Base-by-base conservation (phyloP, 1,140 invertebrate species). In the Drosophila arizonae region DNA sequence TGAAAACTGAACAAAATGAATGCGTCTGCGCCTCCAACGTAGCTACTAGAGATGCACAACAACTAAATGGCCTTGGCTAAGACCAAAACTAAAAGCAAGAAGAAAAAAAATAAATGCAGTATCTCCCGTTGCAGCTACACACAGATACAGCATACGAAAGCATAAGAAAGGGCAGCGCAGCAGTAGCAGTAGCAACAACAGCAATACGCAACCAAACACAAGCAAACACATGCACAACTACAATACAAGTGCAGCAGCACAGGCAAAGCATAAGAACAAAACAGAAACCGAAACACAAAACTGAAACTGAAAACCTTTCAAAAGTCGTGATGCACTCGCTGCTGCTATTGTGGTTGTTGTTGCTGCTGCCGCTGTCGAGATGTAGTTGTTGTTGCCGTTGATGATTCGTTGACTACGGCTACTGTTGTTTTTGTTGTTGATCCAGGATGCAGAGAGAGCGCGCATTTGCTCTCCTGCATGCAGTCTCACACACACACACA, bases 51-150 rank as follows among this genome's bases (percentile, higher is more conserved):
- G 41, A 69, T 62, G 60, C 70, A 58, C 57, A 73, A 66, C 65
- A 72, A 65, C 66, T 71, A 54, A 51, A 84, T 84, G 70, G 79
- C 84, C 84, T 88, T 88, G 84, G 70, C 64, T 70, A 61, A 79
- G 43, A 62, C 28, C 21, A 57, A 48, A 68, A 62, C 56, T 43
- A 56, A 72, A 69, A 50, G 45, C 61, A 30, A 30, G 52, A 65
- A 67, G 24, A 52, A 54, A 68, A 56, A 28, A 60, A 72, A 58
- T 64, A 36, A 50, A 65, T 41, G 39, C 45, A 61, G 66, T 66
- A 80, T 75, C 52, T 63, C 41, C 10, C 52, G 48, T 62, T 62
- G 64, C 58, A 72, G 48, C 65, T 76, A 54, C 78, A 62, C 39
- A 45, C 46, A 72, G 21, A 24, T 30, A 66, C 54, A 68, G 36